Evolutionary conservation across 37 sponge, comb jelly and placozoan genomes (phyloP), one percentile per base, ranked within the genome.

Genomic region (Hexactinellida sp.): DNA sequence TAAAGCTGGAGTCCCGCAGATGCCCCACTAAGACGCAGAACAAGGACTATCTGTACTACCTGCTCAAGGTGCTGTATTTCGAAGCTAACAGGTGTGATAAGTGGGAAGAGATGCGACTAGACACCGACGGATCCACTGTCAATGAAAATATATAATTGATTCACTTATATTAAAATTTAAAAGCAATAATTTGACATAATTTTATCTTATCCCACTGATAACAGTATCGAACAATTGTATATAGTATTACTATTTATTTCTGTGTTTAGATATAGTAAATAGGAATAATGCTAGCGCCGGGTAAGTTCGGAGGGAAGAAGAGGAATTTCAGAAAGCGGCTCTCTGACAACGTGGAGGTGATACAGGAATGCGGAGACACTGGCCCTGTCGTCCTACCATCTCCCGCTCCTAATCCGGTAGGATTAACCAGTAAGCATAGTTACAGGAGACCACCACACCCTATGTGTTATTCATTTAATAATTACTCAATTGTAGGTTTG

Each of bases 11-110:
- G 38, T 89, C 91, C 9, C 37, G 24, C 38, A 88, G 90, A 37
- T 95, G 95, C 87, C 93, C 93, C 37, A 92, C 93, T 25, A 88
- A 93, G 37, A 86, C 84, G 35, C 95, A 95, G 86, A 95, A 95
- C 37, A 54, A 82, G 10, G 91, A 92, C 9, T 91, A 95, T 54
- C 89, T 90, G 0, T 82, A 88, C 54, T 95, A 95, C 41, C 84
- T 95, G 19, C 54, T 95, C 76, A 95, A 92, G 52, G 95, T 92
- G 32, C 89, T 95, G 24, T 91, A 90, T 39, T 55, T 91, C 47
- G 95, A 95, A 71, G 86, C 95, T 55, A 93, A 88, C 76, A 7
- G 76, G 3, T 21, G 32, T 23, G 76, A 63, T 7, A n/a, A 63
- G 34, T 63, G 76, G 76, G 76, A 63, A n/a, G 76, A 63, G 34